A percentile compares a stretch with the other conserved stretches of the same genome.
Conservation (phyloP, 2,888 invertebrate genomes). For the Morpho deidamia region DNA sequence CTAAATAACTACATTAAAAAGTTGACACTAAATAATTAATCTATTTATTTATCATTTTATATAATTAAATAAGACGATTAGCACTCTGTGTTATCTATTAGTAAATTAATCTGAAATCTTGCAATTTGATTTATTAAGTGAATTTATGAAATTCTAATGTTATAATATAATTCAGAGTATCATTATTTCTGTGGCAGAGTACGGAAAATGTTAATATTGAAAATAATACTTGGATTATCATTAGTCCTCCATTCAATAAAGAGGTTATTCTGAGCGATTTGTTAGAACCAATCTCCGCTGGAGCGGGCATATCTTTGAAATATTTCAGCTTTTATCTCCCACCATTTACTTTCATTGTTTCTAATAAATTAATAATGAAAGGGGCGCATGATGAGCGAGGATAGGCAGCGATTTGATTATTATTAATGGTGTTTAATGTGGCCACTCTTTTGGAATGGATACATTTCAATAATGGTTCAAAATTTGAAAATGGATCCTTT, state of each 20-base stretch:
- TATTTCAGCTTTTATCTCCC: conserved; percentile 22
- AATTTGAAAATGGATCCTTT: neutral
- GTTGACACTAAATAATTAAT: too few relatives aligned
- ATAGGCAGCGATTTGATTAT: conserved; percentile 18
- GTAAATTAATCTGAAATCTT: too few relatives aligned
- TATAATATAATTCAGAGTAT: too few relatives aligned
- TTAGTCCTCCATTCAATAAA: conserved; percentile 13
- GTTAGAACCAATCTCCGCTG: conserved; percentile 21
- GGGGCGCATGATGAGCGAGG: conserved; percentile 13
- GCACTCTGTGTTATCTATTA: too few relatives aligned
- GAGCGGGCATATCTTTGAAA: conserved; percentile 18
- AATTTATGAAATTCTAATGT: too few relatives aligned
- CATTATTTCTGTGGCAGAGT: neutral
- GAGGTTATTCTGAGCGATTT: conserved; percentile 18
- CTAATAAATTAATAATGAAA: conserved; percentile 22
- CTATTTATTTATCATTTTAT: too few relatives aligned
- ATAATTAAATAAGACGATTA: too few relatives aligned
- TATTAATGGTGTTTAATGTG: conserved; percentile 18
- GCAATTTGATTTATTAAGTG: too few relatives aligned
- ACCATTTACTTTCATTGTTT: conserved; percentile 23
- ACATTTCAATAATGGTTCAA: neutral
- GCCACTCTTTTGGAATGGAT: conserved; percentile 4
- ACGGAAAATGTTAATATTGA: neutral
- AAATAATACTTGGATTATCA: conserved; percentile 8
- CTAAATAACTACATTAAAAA: too few relatives aligned